Conservation (phyloP, 2,888 invertebrate species). For the Hemicrepidius hirtus region DNA sequence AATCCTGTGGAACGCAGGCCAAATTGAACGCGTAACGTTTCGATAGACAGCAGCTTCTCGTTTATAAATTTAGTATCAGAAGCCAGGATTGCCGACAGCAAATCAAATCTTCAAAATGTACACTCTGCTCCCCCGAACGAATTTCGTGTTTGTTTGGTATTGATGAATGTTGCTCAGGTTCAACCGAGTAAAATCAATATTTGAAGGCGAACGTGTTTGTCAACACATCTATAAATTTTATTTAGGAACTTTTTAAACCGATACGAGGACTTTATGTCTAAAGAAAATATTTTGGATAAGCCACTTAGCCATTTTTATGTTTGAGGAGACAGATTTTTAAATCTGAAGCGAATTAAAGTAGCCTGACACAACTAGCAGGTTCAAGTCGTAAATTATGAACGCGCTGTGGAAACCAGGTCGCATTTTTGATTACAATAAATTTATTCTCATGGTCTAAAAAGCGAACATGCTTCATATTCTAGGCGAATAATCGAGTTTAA, state of each 20-base stretch:
- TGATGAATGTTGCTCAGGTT: constrained; percentile 46
- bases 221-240: constrained; percentile 46
- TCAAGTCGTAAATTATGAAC: neutral
- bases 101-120: constrained; percentile 38
- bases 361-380: constrained; percentile 1
- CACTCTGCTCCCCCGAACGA: constrained; percentile 31
- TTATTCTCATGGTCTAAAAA: neutral
- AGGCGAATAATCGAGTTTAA: neutral
- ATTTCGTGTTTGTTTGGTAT: constrained; percentile 42
- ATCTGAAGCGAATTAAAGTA: constrained; percentile 6
- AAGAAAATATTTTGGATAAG: constrained; percentile 15
- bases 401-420: constrained; percentile 4
- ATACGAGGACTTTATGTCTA: constrained; percentile 12
- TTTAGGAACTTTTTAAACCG: constrained; percentile 36
- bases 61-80: constrained; percentile 38
- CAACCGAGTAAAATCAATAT: constrained; percentile 42
- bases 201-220: constrained; percentile 47
- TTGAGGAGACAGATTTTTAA: constrained; percentile 2
- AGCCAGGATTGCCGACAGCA: constrained; percentile 32
- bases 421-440: constrained; percentile 14
- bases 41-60: constrained; percentile 27
- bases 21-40: constrained; percentile 29
- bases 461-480: constrained; percentile 2
- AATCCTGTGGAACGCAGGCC: constrained; percentile 12
- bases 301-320: neutral